Base-by-base conservation (phyloP, 2,797 vertebrate genomes). In the Ciconia nigra region DNA sequence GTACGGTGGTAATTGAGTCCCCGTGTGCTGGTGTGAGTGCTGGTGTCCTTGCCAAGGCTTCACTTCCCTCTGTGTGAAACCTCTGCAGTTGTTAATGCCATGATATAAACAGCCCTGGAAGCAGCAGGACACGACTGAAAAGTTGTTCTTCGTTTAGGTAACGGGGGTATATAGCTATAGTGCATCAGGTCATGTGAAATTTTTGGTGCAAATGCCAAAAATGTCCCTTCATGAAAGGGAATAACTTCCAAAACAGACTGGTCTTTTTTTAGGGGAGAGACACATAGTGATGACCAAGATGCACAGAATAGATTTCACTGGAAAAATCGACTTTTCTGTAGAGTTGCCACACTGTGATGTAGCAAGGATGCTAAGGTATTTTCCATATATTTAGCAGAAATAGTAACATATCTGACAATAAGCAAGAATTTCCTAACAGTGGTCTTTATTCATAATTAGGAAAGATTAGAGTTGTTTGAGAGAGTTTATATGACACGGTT, bases 221-320 rank as follows among this genome's bases (percentile, higher is more conserved):
- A 62, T 3, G 4, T 46, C 52, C 19, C 20, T 74, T 57, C 2
- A 1, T 42, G 33, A 39, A 47, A 33, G 20, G 17, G 18, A 71
- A 7, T 19, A 22, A 35, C 11, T 58, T 80, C 39, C 47, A 39
- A 62, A 79, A 9, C 25, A 26, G 24, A 2, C 7, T 52, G 28
- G 11, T 8, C 33, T 39, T 22, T 37, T 29, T 66, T 62, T 28
- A n/a, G 33, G 14, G n/a, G 10, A 35, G 62, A 49, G 49, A 24
- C 21, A 26, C 0, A 0, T 7, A 35, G 31, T 33, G 31, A 13
- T 29, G 52, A 52, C 28, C 16, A 65, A 39, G 22, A n/a, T 1
- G 18, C 39, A 58, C 4, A 39, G 57, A 54, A 42, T 1, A 42
- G 46, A 42, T 46, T 26, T 76, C 44, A 37, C 51, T 59, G 15